These are phyloP conservation scores for Morone chrysops DNA, from an alignment of 2,113 vertebrate species.

Conservation along the genomic window DNA sequence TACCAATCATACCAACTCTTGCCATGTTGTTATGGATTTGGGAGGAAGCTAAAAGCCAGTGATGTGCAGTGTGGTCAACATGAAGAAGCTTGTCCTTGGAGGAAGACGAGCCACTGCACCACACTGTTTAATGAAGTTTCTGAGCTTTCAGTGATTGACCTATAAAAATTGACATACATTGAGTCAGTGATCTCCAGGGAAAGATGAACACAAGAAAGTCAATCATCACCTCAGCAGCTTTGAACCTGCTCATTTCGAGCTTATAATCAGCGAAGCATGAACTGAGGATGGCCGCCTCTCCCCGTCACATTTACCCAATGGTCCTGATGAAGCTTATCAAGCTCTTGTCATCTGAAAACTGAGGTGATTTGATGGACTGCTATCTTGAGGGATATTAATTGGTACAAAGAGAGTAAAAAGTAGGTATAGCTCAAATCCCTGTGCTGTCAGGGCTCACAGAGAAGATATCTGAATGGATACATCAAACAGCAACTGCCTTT, in stretches of 20 bases:
- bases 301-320: slow-evolving; percentile 3
- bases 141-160: slow-evolving; percentile 42
- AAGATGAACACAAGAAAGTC: slow-evolving; percentile 39
- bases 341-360: slow-evolving; percentile 39
- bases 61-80: not conserved
- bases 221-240: slow-evolving; percentile 58
- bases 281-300: not conserved
- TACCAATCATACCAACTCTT: not conserved
- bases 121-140: slow-evolving; percentile 21
- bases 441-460: slow-evolving; percentile 32
- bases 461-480: slow-evolving; percentile 40
- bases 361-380: slow-evolving; percentile 50
- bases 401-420: slow-evolving; percentile 45
- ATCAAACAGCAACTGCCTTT: slow-evolving; percentile 49
- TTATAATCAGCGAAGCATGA: slow-evolving; percentile 47
- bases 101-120: not conserved
- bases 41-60: not conserved
- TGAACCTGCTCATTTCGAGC: slow-evolving; percentile 47
- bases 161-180: slow-evolving; percentile 53
- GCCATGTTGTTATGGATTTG: not conserved
- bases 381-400: slow-evolving; percentile 42
- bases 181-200: slow-evolving; percentile 57
- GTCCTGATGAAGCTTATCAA: slow-evolving; percentile 41
- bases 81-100: slow-evolving; percentile 47
- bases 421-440: slow-evolving; percentile 23